Conservation (phyloP, 2,888 invertebrate species). For the Julus scanicus region DNA sequence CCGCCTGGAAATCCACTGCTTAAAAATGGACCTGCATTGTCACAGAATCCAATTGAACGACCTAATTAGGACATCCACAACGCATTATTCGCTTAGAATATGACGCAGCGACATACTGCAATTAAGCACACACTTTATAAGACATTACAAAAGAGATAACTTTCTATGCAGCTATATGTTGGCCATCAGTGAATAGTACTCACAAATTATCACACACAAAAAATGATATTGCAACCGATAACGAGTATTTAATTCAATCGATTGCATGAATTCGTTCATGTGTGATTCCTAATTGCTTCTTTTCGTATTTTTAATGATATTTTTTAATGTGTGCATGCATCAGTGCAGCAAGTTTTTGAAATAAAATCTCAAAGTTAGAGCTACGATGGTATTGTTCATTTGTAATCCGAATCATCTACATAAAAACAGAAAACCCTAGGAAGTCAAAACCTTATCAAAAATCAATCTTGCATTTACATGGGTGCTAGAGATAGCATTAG, state of each 20-base stretch:
- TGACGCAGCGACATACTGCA: constrained; percentile 4
- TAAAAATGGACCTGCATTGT: constrained; percentile 3
- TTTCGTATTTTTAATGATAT: constrained; percentile 9
- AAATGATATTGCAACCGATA: neutral
- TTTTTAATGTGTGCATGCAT: neutral
- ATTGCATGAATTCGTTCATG: neutral
- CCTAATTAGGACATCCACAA: neutral
- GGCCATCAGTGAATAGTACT: neutral
- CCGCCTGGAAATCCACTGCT: neutral
- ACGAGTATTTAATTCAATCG: neutral
- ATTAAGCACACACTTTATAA: neutral
- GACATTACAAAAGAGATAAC: neutral
- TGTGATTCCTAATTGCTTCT: neutral
- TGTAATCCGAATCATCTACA: neutral
- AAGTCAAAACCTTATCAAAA: neutral
- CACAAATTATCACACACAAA: neutral
- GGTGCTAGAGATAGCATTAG: neutral
- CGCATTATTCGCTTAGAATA: neutral
- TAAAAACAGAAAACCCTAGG: neutral
- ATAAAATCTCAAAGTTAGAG: neutral
- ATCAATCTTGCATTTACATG: neutral
- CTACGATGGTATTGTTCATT: neutral
- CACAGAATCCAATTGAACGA: neutral
- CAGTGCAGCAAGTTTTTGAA: neutral
- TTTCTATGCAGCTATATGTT: neutral